phyloP scores from a whole-genome alignment of 2,888 invertebrate species.

The Caenorhabditis imperialis region DNA sequence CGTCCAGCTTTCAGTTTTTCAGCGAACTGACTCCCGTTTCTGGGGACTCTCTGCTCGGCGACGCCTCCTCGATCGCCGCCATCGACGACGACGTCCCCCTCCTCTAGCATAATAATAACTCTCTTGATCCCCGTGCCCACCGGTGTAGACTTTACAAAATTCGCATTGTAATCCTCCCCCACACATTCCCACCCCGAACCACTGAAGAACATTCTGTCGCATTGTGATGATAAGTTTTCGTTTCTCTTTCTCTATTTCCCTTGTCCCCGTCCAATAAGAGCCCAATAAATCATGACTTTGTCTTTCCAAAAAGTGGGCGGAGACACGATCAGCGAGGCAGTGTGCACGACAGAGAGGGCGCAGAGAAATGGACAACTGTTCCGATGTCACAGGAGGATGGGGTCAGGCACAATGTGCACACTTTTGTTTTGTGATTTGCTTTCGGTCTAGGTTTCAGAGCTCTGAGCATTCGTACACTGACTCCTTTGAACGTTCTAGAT shows the following conservation, averaged over 20 bases:
- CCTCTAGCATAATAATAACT: constrained; percentile 14
- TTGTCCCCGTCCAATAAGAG: background rate
- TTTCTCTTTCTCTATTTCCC: constrained; percentile 5
- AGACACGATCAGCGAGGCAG: background rate
- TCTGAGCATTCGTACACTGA: background rate
- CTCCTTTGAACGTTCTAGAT: background rate
- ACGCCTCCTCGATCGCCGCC: constrained; percentile 40
- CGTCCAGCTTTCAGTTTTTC: constrained; percentile 12
- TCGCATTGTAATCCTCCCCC: no score
- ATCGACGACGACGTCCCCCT: constrained; percentile 55
- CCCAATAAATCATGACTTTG: constrained; percentile 32
- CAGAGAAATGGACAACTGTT: constrained; percentile 36
- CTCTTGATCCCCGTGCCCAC: no score
- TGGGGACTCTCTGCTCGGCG: constrained; percentile 50
- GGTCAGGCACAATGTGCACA: no score
- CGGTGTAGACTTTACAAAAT: no score
- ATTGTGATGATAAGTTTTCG: constrained; percentile 18
- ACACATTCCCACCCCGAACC: constrained; percentile 10
- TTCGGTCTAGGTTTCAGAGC: background rate
- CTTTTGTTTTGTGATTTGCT: background rate
- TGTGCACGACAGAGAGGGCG: background rate
- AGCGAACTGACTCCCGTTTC: constrained; percentile 48
- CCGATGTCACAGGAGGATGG: no score
- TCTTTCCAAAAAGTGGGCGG: constrained; percentile 13
- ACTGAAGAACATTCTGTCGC: background rate